Conservation (phyloP, 2,888 invertebrate genomes). For the Leptinotarsa juncta region DNA sequence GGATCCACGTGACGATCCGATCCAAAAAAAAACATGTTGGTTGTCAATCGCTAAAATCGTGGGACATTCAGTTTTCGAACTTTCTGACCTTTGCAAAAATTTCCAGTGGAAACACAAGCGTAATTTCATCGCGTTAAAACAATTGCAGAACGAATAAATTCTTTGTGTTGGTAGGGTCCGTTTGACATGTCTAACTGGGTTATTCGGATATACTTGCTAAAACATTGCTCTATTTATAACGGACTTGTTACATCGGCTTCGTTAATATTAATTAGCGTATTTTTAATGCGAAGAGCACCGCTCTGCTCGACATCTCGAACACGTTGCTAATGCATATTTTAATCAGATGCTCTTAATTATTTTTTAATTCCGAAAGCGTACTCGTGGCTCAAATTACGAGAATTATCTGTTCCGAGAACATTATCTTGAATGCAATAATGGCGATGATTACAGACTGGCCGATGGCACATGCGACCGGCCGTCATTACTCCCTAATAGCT, state of each 20-base stretch:
- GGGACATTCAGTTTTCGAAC: neutral
- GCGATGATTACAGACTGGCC: neutral
- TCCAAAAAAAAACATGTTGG: too few species aligned
- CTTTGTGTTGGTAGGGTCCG: conserved; percentile 36
- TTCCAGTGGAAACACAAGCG: neutral
- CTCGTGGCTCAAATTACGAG: conserved; percentile 6
- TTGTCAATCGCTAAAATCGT: neutral
- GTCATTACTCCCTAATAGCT: neutral
- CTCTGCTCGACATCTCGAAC: conserved; percentile 21
- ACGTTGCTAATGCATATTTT: conserved; percentile 44
- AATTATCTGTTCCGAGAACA: conserved; percentile 25
- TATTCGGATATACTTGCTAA: conserved; percentile 43
- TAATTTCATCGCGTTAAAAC: neutral
- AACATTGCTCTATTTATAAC: conserved; percentile 44
- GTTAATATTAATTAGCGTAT: conserved; percentile 44
- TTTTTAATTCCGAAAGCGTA: conserved; percentile 41
- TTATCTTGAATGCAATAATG: neutral
- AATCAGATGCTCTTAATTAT: conserved; percentile 47
- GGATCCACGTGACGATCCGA: too few species aligned
- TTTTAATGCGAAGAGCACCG: conserved; percentile 26
- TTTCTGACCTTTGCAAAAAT: neutral
- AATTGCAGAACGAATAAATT: conserved; percentile 29
- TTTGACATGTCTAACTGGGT: conserved; percentile 38
- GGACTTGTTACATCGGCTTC: conserved; percentile 44
- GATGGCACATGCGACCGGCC: neutral